These are phyloP conservation scores for Uloborus plumipes DNA, from an alignment of 2,888 invertebrate species.

Conservation along the genomic window DNA sequence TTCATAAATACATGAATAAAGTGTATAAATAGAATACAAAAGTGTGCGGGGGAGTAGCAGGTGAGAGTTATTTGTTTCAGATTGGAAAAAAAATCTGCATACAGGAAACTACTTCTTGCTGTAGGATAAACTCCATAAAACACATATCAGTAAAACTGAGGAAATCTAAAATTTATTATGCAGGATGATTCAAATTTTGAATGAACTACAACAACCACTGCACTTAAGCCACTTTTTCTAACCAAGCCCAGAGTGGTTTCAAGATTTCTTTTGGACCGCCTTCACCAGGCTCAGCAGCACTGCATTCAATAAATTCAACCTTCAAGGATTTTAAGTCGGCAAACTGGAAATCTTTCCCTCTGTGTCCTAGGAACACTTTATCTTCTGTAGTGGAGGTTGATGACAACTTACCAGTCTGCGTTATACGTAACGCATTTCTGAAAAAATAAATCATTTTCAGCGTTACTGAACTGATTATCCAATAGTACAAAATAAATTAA, in stretches of 20 bases:
- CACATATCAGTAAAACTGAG: too few species aligned
- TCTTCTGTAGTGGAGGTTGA: conserved; percentile 80
- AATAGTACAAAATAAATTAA: too few species aligned
- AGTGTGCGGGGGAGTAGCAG: too few species aligned
- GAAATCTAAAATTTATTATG: too few species aligned
- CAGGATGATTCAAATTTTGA: too few species aligned
- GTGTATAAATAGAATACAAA: too few species aligned
- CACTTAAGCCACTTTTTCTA: conserved; percentile 58
- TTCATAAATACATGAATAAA: too few species aligned
- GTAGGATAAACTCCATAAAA: too few species aligned
- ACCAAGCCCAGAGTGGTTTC: conserved; percentile 28
- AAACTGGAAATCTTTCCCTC: conserved; percentile 87
- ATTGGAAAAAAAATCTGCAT: too few species aligned
- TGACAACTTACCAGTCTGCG: conserved; percentile 85
- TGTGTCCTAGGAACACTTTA: conserved; percentile 79
- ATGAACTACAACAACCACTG: too few species aligned
- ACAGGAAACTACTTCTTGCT: too few species aligned
- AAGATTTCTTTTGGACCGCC: conserved; percentile 34
- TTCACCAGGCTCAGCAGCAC: conserved; percentile 68
- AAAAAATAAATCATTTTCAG: conserved; percentile 66
- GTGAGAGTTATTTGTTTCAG: too few species aligned
- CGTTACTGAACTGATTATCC: not conserved
- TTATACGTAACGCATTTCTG: conserved; percentile 86
- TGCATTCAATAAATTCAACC: conserved; percentile 74
- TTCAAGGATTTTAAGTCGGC: conserved; percentile 78